phyloP scores from a whole-genome alignment of 2,888 invertebrate species.

The Ditylenchus weischeri region DNA sequence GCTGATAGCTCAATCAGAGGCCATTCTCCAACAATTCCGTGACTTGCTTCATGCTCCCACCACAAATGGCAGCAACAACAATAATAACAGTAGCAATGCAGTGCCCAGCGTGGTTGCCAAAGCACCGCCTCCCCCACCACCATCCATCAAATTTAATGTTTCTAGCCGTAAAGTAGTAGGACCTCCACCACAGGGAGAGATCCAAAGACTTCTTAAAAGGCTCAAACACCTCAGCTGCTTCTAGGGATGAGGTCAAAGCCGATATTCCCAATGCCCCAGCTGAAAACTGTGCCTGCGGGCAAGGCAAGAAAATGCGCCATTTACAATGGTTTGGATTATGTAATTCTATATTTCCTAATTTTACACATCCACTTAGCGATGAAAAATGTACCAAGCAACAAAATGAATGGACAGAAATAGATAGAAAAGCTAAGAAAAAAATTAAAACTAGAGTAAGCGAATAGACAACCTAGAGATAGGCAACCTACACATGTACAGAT shows the following conservation, averaged over 20 bases:
- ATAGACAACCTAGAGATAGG: too few relatives aligned
- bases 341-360: too few relatives aligned
- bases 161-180: background rate
- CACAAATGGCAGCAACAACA: too few relatives aligned
- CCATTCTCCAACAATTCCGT: too few relatives aligned
- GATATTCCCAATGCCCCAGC: slow-evolving; percentile 66
- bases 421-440: too few relatives aligned
- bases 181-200: slow-evolving; percentile 25
- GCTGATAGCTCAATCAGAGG: too few relatives aligned
- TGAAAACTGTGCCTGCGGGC: slow-evolving; percentile 85
- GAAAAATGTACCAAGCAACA: too few relatives aligned
- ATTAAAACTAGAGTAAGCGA: too few relatives aligned
- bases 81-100: background rate
- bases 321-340: slow-evolving; percentile 96
- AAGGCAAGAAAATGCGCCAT: slow-evolving; percentile 94
- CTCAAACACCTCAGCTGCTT: slow-evolving; percentile 53
- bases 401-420: too few relatives aligned
- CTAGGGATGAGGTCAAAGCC: background rate
- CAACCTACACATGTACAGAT: too few relatives aligned
- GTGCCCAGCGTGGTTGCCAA: background rate
- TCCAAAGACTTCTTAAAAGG: slow-evolving; percentile 8
- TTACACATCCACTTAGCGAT: too few relatives aligned
- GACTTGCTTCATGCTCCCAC: too few relatives aligned
- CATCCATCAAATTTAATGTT: slow-evolving; percentile 15
- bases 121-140: slow-evolving; percentile 19